These are phyloP conservation scores for Aphelenchoides besseyi DNA, from an alignment of 1,140 invertebrate species.

Conservation along the genomic window DNA sequence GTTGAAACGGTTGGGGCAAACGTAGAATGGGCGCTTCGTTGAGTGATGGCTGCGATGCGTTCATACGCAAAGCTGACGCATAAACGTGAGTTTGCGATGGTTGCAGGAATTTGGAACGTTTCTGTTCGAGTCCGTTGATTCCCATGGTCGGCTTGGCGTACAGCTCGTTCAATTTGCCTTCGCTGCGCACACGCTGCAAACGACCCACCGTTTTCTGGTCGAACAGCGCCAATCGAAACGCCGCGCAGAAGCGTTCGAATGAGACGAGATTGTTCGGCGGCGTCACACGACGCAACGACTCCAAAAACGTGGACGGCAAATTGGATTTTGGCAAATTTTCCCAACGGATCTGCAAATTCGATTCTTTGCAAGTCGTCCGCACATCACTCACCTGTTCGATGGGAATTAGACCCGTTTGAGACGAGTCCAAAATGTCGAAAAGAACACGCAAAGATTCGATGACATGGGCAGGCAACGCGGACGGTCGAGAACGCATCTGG, in stretches of 20 bases:
- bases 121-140: background rate
- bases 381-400: slow-evolving; percentile 24
- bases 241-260: slow-evolving; percentile 64
- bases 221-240: slow-evolving; percentile 62
- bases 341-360: slow-evolving; percentile 38
- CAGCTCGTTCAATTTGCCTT: slow-evolving; percentile 37
- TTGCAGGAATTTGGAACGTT: background rate
- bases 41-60: slow-evolving; percentile 15
- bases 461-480: slow-evolving; percentile 26
- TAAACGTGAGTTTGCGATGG: background rate
- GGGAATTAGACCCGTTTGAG: slow-evolving; percentile 27
- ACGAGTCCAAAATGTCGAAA: slow-evolving; percentile 33
- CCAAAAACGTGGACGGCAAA: slow-evolving; percentile 59
- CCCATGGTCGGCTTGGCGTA: slow-evolving; percentile 16
- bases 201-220: slow-evolving; percentile 18
- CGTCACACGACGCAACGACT: slow-evolving; percentile 63
- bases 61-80: background rate
- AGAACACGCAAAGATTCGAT: slow-evolving; percentile 34
- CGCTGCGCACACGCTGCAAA: slow-evolving; percentile 36
- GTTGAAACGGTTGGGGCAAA: background rate
- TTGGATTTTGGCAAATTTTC: slow-evolving; percentile 34
- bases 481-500: slow-evolving; percentile 9
- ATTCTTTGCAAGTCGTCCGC: background rate
- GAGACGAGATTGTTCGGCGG: slow-evolving; percentile 63
- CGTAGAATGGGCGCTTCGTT: background rate